Conservation (phyloP, 1,140 invertebrate genomes). For the Zophobas morio region DNA sequence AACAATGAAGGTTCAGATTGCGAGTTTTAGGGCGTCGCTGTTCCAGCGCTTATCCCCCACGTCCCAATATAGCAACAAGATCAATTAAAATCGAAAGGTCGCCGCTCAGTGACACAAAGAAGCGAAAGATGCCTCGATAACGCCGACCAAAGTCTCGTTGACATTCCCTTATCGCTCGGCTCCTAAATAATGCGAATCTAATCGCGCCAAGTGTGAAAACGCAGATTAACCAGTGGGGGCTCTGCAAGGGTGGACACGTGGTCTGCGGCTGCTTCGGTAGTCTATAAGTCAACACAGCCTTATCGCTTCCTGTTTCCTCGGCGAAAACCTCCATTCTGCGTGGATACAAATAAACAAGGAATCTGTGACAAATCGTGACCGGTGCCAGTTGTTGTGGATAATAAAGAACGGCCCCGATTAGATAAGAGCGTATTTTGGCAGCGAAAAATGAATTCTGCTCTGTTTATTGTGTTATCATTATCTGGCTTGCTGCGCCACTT, state of each 20-base stretch:
- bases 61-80: conserved; percentile 5
- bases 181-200: neutral
- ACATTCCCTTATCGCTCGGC: conserved; percentile 14
- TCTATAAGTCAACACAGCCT: conserved; percentile 16
- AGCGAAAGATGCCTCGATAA: neutral
- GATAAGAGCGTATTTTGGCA: conserved; percentile 24
- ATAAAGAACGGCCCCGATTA: conserved; percentile 17
- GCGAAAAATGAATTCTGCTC: neutral
- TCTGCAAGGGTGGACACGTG: neutral
- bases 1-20: too few relatives aligned
- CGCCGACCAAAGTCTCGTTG: conserved; percentile 19
- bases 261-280: neutral
- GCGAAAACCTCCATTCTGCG: neutral
- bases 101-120: conserved; percentile 1
- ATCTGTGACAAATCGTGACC: neutral
- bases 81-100: conserved; percentile 22
- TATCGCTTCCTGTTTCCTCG: conserved; percentile 32
- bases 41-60: too few relatives aligned
- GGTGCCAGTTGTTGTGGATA: conserved; percentile 2
- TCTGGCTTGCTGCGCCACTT: neutral
- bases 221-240: neutral
- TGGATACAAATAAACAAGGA: conserved; percentile 1
- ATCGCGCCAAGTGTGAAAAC: neutral
- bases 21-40: too few relatives aligned
- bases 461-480: neutral